phyloP scores from a whole-genome alignment of 2,888 invertebrate genomes.

The Dynastes tityus region DNA sequence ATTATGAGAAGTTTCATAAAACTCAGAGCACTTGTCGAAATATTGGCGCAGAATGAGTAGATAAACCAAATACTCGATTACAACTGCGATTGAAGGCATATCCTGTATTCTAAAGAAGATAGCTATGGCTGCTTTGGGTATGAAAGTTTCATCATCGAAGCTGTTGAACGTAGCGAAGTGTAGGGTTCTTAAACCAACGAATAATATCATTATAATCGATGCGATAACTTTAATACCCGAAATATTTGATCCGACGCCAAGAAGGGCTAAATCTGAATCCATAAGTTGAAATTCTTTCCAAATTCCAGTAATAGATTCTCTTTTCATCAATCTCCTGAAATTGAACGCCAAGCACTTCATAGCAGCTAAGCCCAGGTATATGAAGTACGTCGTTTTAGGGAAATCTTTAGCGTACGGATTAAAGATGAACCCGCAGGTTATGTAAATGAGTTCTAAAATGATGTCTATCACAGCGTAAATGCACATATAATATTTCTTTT shows the following conservation, averaged over 20 bases:
- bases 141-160: no score
- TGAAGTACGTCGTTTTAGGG: no score
- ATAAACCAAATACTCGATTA: slow-evolving; percentile 17
- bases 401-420: no score
- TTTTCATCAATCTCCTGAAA: not conserved
- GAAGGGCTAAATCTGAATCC: not conserved
- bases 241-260: not conserved
- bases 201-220: not conserved
- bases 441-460: no score
- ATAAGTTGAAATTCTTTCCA: slow-evolving; percentile 8
- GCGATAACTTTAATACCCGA: not conserved
- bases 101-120: not conserved
- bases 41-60: not conserved
- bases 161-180: not conserved
- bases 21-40: not conserved
- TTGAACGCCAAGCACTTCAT: not conserved
- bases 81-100: not conserved
- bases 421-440: no score
- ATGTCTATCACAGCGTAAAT: no score
- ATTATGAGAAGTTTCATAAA: not conserved
- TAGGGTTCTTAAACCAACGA: not conserved
- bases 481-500: not conserved
- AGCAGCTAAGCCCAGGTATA: no score
- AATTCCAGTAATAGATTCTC: not conserved
- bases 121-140: not conserved